Conservation (phyloP, 2,888 invertebrate genomes). For the Epiblema foenella region DNA sequence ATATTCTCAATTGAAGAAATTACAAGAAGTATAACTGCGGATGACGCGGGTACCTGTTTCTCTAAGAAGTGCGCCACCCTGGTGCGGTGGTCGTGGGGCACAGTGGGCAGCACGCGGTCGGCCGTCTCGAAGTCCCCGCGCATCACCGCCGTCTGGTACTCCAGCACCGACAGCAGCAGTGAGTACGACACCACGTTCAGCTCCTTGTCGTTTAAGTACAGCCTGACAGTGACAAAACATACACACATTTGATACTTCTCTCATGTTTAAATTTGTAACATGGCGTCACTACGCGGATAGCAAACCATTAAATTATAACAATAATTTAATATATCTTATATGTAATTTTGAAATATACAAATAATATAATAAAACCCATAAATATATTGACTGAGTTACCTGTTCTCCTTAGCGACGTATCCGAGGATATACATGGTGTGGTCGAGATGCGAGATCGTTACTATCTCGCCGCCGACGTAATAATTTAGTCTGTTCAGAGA, state of each 20-base stretch:
- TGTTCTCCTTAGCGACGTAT: constrained; percentile 97
- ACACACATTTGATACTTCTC: no score
- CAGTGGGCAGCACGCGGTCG: constrained; percentile 96
- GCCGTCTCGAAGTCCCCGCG: constrained; percentile 98
- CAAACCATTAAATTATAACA: no score
- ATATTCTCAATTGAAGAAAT: no score
- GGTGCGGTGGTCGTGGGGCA: constrained; percentile 98
- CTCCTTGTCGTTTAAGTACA: constrained; percentile 99
- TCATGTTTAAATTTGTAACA: no score
- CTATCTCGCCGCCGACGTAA: constrained; percentile 99
- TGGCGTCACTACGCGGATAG: no score
- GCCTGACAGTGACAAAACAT: constrained; percentile 72
- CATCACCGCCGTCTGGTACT: constrained; percentile 99
- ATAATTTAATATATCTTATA: no score
- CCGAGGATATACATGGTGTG: constrained; percentile 98
- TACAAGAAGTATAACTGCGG: no score
- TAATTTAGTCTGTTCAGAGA: constrained; percentile 98
- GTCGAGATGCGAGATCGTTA: constrained; percentile 98
- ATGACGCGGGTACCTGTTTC: constrained; percentile 98
- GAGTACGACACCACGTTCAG: constrained; percentile 98
- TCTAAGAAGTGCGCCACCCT: constrained; percentile 99
- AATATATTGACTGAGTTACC: constrained; percentile 56
- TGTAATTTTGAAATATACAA: no score
- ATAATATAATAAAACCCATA: no score
- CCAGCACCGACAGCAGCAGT: constrained; percentile 96